Evolutionary conservation across 2,113 vertebrate species (phyloP), one percentile per base, ranked within the genome.

Genomic region (Eclectus roratus): DNA sequence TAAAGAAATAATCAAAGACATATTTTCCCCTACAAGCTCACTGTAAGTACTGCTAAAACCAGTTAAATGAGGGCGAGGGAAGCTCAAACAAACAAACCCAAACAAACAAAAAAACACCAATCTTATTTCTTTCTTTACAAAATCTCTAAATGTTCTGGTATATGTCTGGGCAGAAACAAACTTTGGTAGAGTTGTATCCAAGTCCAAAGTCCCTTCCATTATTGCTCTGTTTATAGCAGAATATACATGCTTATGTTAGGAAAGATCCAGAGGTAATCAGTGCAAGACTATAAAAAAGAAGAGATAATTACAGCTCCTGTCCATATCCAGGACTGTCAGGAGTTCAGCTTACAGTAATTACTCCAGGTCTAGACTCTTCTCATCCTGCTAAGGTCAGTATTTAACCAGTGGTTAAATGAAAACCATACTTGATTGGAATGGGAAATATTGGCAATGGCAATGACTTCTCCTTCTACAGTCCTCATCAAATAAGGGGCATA

Each of bases 401-500:
- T 72, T 44, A 85, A 56, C 56, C 56, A 60, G n/a, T 10, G 43
- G 47, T 39, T 87, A 96, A 93, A 93, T 77, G 55, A 85, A 85
- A 84, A 82, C 1, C 56, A 68, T 19, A 39, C 39, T 12, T 83
- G 68, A 85, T 29, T 66, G 53, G 37, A 31, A 91, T 52, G 17
- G 56, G 44, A 90, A 91, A 35, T 20, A 77, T 44, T 61, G 69
- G 77, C 91, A 89, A 46, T 35, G 15, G 18, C 2, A 7, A 76
- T 70, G 63, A 35, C 70, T 87, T 81, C 80, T 88, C 85, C 69
- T 91, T 70, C 46, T 24, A n/a, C 44, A 81, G 33, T 71, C 44
- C 61, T 88, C 95, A 82, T 89, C 91, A 94, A 95, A 88, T 27
- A 80, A 92, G 91, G 83, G 83, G 69, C 92, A 94, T 55, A 85